A percentile compares a stretch with the other conserved stretches of the same genome.
Evolutionary conservation across 2,113 vertebrate genomes (phyloP).

Genomic region (Harpagus bidentatus): DNA sequence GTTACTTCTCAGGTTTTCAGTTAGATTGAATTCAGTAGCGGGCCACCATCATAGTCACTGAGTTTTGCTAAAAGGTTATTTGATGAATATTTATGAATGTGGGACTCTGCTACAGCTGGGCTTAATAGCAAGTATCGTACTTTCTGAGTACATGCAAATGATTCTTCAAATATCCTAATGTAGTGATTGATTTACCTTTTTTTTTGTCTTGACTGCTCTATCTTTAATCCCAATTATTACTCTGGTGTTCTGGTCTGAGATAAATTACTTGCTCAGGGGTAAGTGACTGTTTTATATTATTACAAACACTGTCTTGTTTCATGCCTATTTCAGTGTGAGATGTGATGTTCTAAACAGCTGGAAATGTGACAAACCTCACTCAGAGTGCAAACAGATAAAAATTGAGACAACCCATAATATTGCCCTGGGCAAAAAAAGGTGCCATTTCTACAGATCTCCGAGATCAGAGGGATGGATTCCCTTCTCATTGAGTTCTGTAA

Average conservation of each 20-base stretch:
- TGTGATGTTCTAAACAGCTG: neutral
- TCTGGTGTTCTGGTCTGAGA: slow-evolving; percentile 1
- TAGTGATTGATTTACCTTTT: slow-evolving; percentile 65
- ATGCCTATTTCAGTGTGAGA: slow-evolving; percentile 3
- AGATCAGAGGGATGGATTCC: neutral
- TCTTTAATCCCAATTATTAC: slow-evolving; percentile 59
- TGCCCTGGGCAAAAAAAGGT: neutral
- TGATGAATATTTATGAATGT: slow-evolving; percentile 68
- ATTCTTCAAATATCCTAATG: slow-evolving; percentile 56
- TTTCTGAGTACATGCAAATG: slow-evolving; percentile 54
- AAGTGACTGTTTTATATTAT: slow-evolving; percentile 54
- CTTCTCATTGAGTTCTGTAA: neutral
- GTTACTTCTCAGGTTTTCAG: slow-evolving; percentile 66
- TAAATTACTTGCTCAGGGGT: slow-evolving; percentile 44
- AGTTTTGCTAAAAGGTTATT: slow-evolving; percentile 65
- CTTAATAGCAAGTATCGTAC: slow-evolving; percentile 44
- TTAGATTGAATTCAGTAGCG: slow-evolving; percentile 57
- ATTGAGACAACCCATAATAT: neutral
- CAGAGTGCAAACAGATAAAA: slow-evolving; percentile 4
- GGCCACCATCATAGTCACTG: slow-evolving; percentile 16
- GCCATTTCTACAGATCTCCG: neutral
- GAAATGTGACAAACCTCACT: slow-evolving; percentile 11
- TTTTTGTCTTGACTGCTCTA: slow-evolving; percentile 59
- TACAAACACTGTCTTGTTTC: slow-evolving; percentile 30
- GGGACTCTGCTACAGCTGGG: neutral